Evolutionary conservation across 30 jellyfish, hydroid and myxozoan species (phyloP), one percentile per base, ranked within the genome.

Genomic region (Aurelia sp.): DNA sequence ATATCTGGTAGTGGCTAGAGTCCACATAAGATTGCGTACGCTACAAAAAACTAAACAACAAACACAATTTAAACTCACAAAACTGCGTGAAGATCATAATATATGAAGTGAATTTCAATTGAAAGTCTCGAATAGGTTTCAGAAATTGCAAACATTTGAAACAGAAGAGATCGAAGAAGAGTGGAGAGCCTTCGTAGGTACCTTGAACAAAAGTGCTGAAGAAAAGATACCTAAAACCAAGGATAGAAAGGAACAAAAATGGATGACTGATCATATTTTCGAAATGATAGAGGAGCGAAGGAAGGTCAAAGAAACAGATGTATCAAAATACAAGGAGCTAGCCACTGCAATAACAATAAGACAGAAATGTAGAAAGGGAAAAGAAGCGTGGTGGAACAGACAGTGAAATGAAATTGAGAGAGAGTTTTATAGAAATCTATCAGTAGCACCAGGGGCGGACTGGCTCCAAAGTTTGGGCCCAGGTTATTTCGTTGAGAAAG

Each of bases 241-340:
- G n/a, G 81, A 70, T 70, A 70, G 44, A 70, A 70, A 70, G 71
- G 33, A 35, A 41, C 44, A 19, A 15, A 70, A 70, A 70, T 51
- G 82, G 73, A 71, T 71, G 72, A 71, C 81, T 31, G 72, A 74
- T n/a, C 27, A 51, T 41, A 44, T 74, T 47, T 82, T 74, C 86
- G 81, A 74, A 11, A 74, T 41, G 33, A 51, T 74, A 82, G 82
- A 74, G 81, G 86, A 74, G 81, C 21, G 86, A 53, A 51, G 81
- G 64, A 74, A 74, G 81, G 81, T 33, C 21, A 70, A 70, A 70
- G 81, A 21, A 70, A 70, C 21, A 70, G 81, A 70, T 19, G 44
- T 70, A 70, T 19, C 81, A 70, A 70, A 65, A 65, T 17, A 70
- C 71, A 70, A 65, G 41, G 81, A 70, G 81, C 81, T 70, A 76